Percentiles rank a stretch among this genome's conserved stretches.
These are phyloP conservation scores for Salticus scenicus DNA, from an alignment of 2,888 invertebrate genomes.

Conservation along the genomic window DNA sequence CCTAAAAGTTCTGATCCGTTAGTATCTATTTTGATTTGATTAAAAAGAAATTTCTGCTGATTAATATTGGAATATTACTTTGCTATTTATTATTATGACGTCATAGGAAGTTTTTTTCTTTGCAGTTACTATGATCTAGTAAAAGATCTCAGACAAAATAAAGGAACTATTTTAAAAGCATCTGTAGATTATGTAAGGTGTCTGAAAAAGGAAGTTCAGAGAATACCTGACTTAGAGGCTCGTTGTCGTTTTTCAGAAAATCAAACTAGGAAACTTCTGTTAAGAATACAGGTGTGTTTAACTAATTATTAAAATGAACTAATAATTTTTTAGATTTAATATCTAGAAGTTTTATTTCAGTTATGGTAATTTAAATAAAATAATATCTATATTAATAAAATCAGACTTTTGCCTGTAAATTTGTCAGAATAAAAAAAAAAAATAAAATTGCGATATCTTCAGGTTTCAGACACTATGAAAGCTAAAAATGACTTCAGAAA, in stretches of 20 bases:
- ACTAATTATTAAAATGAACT: too few relatives aligned
- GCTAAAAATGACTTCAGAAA: too few relatives aligned
- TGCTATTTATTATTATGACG: neutral
- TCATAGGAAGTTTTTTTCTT: too few relatives aligned
- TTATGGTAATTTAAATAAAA: too few relatives aligned
- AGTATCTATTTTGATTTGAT: slow-evolving; percentile 73
- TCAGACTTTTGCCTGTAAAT: too few relatives aligned
- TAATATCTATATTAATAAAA: too few relatives aligned
- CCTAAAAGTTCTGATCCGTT: slow-evolving; percentile 93
- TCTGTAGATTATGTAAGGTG: slow-evolving; percentile 97
- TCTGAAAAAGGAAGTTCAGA: slow-evolving; percentile 82
- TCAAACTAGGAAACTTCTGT: slow-evolving; percentile 86
- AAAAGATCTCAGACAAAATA: slow-evolving; percentile 90
- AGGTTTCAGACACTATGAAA: too few relatives aligned
- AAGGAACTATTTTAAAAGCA: slow-evolving; percentile 97
- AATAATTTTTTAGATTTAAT: neutral
- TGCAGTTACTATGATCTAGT: slow-evolving; percentile 89
- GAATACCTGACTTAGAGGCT: slow-evolving; percentile 85
- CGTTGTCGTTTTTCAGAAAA: slow-evolving; percentile 87
- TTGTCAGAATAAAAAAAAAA: too few relatives aligned
- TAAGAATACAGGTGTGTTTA: slow-evolving; percentile 85
- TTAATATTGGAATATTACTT: too few relatives aligned
- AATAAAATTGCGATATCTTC: too few relatives aligned
- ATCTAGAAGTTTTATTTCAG: neutral
- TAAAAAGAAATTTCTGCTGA: too few relatives aligned